phyloP scores from a whole-genome alignment of 2,113 vertebrate species.

The Campylomormyrus numenius region DNA sequence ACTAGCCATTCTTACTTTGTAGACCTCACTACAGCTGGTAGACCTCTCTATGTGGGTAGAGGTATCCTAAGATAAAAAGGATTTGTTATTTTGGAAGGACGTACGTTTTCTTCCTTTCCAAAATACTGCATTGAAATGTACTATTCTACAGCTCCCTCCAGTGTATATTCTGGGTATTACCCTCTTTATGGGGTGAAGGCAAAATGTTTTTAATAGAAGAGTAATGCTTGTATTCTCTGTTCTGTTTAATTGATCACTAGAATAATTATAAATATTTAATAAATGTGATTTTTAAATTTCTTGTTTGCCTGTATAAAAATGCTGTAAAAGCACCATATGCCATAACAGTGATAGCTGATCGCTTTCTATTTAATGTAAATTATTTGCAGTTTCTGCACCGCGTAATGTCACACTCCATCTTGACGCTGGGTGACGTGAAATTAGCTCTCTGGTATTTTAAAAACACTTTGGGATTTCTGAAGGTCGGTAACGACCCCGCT shows the following conservation, averaged over 20 bases:
- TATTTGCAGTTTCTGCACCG: background rate
- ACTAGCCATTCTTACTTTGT: background rate
- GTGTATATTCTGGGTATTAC: background rate
- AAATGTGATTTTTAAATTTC: background rate
- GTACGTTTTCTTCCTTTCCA: background rate
- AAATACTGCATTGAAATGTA: background rate
- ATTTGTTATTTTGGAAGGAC: background rate
- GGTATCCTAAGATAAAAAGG: background rate
- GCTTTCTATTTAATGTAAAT: background rate
- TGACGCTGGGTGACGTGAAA: background rate
- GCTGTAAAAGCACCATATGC: background rate
- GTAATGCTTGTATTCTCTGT: background rate
- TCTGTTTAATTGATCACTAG: background rate
- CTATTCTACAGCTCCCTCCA: slow-evolving; percentile 1
- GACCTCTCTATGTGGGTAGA: background rate
- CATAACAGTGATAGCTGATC: background rate
- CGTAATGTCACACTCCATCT: background rate
- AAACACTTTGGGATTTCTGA: background rate
- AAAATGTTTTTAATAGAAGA: background rate
- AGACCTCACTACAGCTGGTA: background rate
- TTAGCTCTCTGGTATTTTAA: background rate
- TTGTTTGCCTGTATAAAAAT: background rate
- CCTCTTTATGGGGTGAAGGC: background rate
- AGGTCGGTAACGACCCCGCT: background rate
- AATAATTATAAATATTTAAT: background rate